phyloP scores from a whole-genome alignment of 2,888 invertebrate genomes.

The Melieria picta region DNA sequence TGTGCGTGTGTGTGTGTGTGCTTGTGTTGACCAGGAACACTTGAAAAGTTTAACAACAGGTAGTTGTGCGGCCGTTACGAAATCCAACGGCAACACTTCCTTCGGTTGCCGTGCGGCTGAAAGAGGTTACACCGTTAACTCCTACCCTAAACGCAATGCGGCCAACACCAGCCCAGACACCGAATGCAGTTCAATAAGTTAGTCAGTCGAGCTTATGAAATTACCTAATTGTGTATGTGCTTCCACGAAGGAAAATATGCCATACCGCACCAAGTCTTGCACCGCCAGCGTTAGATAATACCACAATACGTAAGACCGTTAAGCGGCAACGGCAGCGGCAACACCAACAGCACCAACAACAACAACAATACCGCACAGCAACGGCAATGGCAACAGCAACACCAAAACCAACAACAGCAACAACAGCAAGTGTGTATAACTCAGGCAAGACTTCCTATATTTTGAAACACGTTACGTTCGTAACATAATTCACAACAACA shows the following conservation, averaged over 20 bases:
- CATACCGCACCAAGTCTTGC: slow-evolving; percentile 32
- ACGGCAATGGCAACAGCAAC: slow-evolving; percentile 20
- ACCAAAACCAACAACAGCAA: slow-evolving; percentile 1
- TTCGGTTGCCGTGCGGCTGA: slow-evolving; percentile 15
- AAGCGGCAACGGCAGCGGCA: slow-evolving; percentile 30
- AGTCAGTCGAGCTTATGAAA: slow-evolving; percentile 46
- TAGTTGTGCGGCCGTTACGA: slow-evolving; percentile 27
- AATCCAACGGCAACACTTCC: slow-evolving; percentile 28
- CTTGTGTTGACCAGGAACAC: slow-evolving; percentile 30
- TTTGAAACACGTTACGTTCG: slow-evolving; percentile 65
- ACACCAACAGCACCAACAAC: slow-evolving; percentile 22
- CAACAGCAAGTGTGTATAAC: slow-evolving; percentile 47
- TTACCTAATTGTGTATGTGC: slow-evolving; percentile 56
- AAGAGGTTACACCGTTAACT: slow-evolving; percentile 37
- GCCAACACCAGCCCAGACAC: not conserved
- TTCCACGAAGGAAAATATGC: slow-evolving; percentile 34
- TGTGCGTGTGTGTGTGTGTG: not conserved
- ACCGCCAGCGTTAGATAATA: slow-evolving; percentile 46
- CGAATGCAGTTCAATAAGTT: slow-evolving; percentile 50
- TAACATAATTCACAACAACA: slow-evolving; percentile 62
- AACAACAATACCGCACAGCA: not conserved
- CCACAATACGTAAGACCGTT: slow-evolving; percentile 48
- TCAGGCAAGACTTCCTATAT: slow-evolving; percentile 64
- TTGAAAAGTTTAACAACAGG: slow-evolving; percentile 21
- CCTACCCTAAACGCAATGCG: slow-evolving; percentile 29